phyloP scores from a whole-genome alignment of 2,797 vertebrate species.

The Ispidina picta region DNA sequence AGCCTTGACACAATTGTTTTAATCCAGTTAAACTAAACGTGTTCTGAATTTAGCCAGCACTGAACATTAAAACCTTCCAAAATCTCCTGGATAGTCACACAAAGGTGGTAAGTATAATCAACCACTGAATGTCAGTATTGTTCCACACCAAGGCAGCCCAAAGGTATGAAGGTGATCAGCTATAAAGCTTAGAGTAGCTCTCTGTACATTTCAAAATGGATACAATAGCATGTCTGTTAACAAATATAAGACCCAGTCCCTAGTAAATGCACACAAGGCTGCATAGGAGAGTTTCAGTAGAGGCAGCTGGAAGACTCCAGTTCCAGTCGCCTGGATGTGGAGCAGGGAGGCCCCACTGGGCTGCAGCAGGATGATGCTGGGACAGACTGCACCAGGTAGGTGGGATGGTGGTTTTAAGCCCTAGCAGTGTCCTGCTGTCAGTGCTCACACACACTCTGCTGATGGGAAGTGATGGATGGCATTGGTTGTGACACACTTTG shows the following conservation, averaged over 20 bases:
- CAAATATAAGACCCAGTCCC: not conserved
- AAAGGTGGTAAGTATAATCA: not conserved
- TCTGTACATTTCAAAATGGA: conserved; percentile 3
- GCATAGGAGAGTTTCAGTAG: not conserved
- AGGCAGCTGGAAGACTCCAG: not conserved
- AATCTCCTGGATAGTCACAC: conserved; percentile 30
- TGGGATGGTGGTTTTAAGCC: not conserved
- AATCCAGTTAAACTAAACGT: conserved; percentile 37
- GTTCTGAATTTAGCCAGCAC: not conserved
- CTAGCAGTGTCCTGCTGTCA: not conserved
- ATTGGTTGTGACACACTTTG: not conserved
- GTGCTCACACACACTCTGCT: not conserved
- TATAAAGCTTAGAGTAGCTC: conserved; percentile 16
- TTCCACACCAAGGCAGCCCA: not conserved
- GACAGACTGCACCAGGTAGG: rapidly evolving
- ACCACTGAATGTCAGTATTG: conserved; percentile 60
- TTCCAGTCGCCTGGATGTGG: not conserved
- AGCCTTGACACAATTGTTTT: conserved; percentile 18
- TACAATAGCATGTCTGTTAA: conserved; percentile 33
- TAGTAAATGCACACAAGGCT: not conserved
- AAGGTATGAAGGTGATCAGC: conserved; percentile 31
- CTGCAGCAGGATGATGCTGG: not conserved
- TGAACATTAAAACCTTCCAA: conserved; percentile 39
- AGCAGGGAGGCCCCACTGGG: not conserved
- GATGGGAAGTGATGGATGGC: not conserved